These are phyloP conservation scores for Cataglyphis albicans DNA, from an alignment of 2,888 invertebrate genomes.

Conservation along the genomic window DNA sequence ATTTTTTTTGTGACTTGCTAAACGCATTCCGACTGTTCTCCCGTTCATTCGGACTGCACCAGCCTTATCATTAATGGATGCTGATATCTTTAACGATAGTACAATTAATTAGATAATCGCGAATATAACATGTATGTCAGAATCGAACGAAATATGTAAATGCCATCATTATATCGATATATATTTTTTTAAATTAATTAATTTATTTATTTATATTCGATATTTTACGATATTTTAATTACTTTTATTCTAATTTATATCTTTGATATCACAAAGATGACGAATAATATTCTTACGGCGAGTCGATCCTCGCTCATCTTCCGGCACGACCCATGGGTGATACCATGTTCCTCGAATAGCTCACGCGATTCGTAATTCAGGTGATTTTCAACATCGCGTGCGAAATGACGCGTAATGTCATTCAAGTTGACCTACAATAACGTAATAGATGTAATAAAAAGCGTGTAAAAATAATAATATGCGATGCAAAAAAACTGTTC, in stretches of 20 bases:
- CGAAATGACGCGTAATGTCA: neutral
- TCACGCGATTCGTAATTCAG: neutral
- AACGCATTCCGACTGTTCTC: neutral
- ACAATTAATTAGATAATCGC: neutral
- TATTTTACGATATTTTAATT: neutral
- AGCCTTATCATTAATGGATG: neutral
- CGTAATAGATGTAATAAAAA: neutral
- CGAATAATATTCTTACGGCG: conserved; percentile 13
- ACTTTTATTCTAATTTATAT: neutral
- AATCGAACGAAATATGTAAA: neutral
- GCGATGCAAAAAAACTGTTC: neutral
- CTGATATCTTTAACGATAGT: neutral
- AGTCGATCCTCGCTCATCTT: conserved; percentile 25
- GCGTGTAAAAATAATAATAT: no score
- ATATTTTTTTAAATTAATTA: neutral
- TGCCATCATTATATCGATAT: neutral
- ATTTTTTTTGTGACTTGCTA: neutral
- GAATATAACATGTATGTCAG: neutral
- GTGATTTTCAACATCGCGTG: conserved; percentile 21
- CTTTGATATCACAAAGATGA: neutral
- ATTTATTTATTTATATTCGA: neutral
- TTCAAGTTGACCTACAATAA: neutral
- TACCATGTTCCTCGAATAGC: conserved; percentile 31
- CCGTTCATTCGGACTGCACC: neutral
- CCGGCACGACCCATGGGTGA: conserved; percentile 37